These are phyloP conservation scores for Halictus quadricinctus DNA, from an alignment of 2,888 invertebrate species.

Conservation along the genomic window DNA sequence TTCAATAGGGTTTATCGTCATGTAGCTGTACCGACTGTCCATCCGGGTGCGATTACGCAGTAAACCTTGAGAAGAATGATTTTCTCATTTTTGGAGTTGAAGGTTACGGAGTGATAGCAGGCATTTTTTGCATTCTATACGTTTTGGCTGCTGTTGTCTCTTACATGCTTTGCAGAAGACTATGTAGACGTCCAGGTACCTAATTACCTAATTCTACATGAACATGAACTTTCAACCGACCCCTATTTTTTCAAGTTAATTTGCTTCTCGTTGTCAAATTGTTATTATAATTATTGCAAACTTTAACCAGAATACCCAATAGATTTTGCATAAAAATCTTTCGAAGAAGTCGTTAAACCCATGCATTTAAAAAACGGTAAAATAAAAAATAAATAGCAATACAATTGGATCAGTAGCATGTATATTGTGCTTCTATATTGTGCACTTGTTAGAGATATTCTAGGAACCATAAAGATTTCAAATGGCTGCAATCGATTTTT, in stretches of 20 bases:
- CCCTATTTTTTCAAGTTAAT: not conserved
- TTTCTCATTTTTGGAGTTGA: slow-evolving; percentile 86
- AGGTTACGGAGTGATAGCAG: slow-evolving; percentile 86
- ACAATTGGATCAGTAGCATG: not conserved
- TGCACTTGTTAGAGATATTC: not conserved
- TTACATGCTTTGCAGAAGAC: slow-evolving; percentile 18
- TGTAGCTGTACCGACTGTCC: slow-evolving; percentile 92
- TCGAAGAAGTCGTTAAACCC: not conserved
- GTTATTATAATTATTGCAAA: no score
- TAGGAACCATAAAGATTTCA: not conserved
- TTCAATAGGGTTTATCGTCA: slow-evolving; percentile 83
- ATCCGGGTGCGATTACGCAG: slow-evolving; percentile 85
- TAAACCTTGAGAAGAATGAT: slow-evolving; percentile 78
- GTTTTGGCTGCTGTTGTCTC: slow-evolving; percentile 78
- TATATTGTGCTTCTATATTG: not conserved
- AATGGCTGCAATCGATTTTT: not conserved
- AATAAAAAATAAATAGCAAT: not conserved
- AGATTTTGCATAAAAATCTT: no score
- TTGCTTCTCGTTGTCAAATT: not conserved
- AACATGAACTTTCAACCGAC: not conserved
- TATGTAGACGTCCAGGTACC: slow-evolving; percentile 31
- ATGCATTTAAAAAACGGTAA: not conserved
- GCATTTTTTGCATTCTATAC: slow-evolving; percentile 84
- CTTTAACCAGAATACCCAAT: no score
- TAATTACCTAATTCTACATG: not conserved